Base-by-base conservation (phyloP, 2,113 vertebrate genomes). In the Sturnus vulgaris region DNA sequence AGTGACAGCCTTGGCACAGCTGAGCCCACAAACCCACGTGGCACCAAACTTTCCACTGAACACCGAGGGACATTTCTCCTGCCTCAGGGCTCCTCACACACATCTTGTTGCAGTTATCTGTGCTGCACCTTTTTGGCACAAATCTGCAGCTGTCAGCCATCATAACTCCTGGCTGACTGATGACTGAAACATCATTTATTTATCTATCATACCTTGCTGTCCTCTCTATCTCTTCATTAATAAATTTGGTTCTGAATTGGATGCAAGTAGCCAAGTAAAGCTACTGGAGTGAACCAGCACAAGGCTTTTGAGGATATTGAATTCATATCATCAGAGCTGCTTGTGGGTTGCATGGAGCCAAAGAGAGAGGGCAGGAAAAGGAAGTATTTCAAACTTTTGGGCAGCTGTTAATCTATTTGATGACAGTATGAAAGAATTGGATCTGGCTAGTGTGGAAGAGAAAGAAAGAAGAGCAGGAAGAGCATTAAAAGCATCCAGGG, bases 1-100 rank as follows among this genome's bases (percentile, higher is more conserved):
- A 86, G 20, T 95, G 94, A 90, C 92, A 96, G 79, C 25, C 69
- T 78, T 88, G 88, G 92, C 93, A 83, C 73, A 55, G 73, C 89
- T 39, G 5, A 83, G 60, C 35, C 35, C 79, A 24, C 76, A 53
- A 8, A 47, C 69, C 44, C 64, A n/a, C 25, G 15, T 47, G 64
- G 71, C 75, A 88, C 79, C 72, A 56, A 50, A 71, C 65, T 87
- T 82, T 14, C 31, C 39, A 6, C 23, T 65, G 64, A 46, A 19
- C 37, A 55, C 10, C 7, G 6, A 42, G 52, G 6, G 39, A 40
- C 73, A 7, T n/a, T 81, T 88, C 66, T 64, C 69, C 39, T 61
- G 66, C 30, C 64, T 96, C 65, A 35, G 47, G 57, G 35, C 65
- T 80, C 64, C 64, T 73, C 52, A 33, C 60, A 33, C 60, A 49